Percentiles rank a stretch among this genome's conserved stretches.
Conservation (phyloP, 2,888 invertebrate species). For the Synergus umbraculus region DNA sequence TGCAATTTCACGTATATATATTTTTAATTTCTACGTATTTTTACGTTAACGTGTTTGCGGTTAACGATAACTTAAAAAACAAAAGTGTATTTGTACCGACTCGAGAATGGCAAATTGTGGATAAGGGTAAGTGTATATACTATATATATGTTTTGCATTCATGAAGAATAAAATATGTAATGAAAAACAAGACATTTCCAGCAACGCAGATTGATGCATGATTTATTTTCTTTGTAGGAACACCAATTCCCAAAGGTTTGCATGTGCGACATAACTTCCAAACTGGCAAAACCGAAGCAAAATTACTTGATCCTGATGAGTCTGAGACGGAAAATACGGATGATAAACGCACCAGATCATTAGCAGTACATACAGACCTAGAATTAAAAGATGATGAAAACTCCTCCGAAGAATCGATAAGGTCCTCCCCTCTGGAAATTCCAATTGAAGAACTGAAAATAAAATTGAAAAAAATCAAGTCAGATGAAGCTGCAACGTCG, state of each 20-base stretch:
- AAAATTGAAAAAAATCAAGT: conserved; percentile 69
- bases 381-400: conserved; percentile 55
- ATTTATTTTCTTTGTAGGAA: conserved; percentile 78
- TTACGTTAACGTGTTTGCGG: not conserved
- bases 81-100: conserved; percentile 80
- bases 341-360: conserved; percentile 59
- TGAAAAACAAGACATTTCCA: no score
- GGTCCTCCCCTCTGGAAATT: conserved; percentile 72
- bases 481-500: conserved; percentile 53
- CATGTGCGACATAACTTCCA: conserved; percentile 87
- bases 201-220: not conserved
- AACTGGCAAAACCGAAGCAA: conserved; percentile 87
- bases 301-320: conserved; percentile 79
- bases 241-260: conserved; percentile 85
- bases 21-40: not conserved
- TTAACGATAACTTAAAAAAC: conserved; percentile 60
- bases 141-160: not conserved
- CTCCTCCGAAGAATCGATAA: conserved; percentile 51
- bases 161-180: no score
- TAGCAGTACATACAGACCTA: conserved; percentile 68
- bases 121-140: conserved; percentile 78
- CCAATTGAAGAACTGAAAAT: conserved; percentile 69
- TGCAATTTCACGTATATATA: not conserved
- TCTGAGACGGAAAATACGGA: conserved; percentile 51
- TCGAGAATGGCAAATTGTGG: conserved; percentile 82